Base-by-base conservation (phyloP, 2,113 vertebrate species). In the Daubentonia madagascariensis region DNA sequence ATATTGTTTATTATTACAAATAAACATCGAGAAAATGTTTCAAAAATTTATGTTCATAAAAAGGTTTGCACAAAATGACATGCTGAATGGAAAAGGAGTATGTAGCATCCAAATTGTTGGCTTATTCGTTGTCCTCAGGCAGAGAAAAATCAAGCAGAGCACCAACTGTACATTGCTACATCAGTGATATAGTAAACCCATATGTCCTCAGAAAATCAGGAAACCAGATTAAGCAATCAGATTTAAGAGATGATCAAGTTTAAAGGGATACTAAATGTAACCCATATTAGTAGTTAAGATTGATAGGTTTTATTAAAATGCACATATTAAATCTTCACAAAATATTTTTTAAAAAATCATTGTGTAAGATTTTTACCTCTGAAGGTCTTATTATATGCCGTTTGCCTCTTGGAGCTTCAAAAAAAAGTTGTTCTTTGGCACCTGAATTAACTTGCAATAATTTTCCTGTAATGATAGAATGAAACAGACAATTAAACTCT, bases 361-460 rank as follows among this genome's bases (percentile, higher is more conserved):
- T 86, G 81, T 63, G 59, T 22, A 16, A 90, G 92, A 90, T 50
- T 91, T 88, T 37, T 99, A 99, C 99, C 99, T 99, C 99, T 75
- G 98, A 97, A 88, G 98, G 98, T 98, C 99, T 99, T 98, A 99
- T 99, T 94, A 99, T 97, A 88, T 99, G 99, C 83, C 99, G 98
- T 97, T 99, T 99, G 97, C 99, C 99, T 98, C 99, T 99, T 0
- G 99, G 99, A 78, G 99, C 99, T 99, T 99, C 99, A 96, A 99
- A 99, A 99, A 99, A 99, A 1, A 99, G 98, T 92, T 99, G 99
- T 98, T 99, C 99, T 99, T 99, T 99, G 97, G 99, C 99, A 98
- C 99, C 99, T 12, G 99, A 99, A 99, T 99, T 99, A 98, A 99
- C 99, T 99, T 99, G 99, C 97, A 99, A 97, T 97, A 99, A 99